Percentiles rank a stretch among this genome's conserved stretches.
Conservation (phyloP, 2,888 invertebrate species). For the Tetheella fluctuosa region DNA sequence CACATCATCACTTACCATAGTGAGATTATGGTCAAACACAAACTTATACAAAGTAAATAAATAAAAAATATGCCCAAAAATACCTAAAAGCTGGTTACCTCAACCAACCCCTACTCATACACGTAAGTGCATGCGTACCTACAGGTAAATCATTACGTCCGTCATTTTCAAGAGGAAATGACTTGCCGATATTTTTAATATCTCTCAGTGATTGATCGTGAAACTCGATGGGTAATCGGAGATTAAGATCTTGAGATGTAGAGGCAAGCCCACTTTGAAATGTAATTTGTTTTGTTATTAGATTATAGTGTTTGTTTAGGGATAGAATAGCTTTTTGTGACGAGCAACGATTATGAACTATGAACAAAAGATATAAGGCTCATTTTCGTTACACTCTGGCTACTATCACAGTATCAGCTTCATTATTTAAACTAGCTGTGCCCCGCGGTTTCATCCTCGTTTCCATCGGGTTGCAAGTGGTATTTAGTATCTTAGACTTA, state of each 20-base stretch:
- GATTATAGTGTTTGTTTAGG: constrained; percentile 9
- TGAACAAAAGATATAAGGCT: too few relatives aligned
- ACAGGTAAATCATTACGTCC: constrained; percentile 24
- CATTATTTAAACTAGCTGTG: too few relatives aligned
- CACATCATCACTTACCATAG: too few relatives aligned
- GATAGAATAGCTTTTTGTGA: too few relatives aligned
- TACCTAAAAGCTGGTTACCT: background rate
- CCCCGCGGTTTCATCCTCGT: too few relatives aligned
- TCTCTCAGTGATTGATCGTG: constrained; percentile 40
- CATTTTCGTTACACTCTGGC: too few relatives aligned
- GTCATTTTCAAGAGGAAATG: constrained; percentile 51
- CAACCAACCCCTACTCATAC: constrained; percentile 2
- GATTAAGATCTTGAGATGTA: constrained; percentile 2
- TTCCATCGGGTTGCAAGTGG: too few relatives aligned
- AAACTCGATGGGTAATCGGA: constrained; percentile 16
- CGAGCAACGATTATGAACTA: too few relatives aligned
- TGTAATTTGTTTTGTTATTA: background rate
- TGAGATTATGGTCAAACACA: too few relatives aligned
- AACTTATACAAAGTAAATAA: too few relatives aligned
- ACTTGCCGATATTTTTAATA: constrained; percentile 36
- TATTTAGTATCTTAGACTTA: too few relatives aligned
- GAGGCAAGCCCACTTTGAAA: background rate
- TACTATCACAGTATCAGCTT: too few relatives aligned
- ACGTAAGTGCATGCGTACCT: constrained; percentile 10
- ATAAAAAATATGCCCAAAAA: background rate